These are phyloP conservation scores for Chrysomallon squamiferum DNA, from an alignment of 1,140 invertebrate species.

Conservation along the genomic window DNA sequence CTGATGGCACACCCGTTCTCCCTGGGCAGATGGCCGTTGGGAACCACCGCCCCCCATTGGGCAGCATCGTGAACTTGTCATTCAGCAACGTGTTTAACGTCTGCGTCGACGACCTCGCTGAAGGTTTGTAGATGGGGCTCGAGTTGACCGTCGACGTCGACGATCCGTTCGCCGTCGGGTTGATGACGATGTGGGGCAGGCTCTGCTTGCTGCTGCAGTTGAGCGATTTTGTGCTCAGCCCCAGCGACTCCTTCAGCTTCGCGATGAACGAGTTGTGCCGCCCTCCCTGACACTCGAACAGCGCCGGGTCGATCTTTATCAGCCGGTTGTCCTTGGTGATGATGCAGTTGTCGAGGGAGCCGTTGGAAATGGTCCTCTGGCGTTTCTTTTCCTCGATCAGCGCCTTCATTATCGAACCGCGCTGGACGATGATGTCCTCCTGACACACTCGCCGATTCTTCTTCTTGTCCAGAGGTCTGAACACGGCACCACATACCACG, in stretches of 20 bases:
- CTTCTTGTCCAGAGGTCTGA: constrained; percentile 71
- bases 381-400: constrained; percentile 61
- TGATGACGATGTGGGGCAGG: constrained; percentile 32
- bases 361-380: constrained; percentile 61
- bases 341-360: constrained; percentile 60
- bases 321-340: constrained; percentile 61
- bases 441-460: constrained; percentile 24
- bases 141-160: background rate
- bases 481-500: constrained; percentile 78
- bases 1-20: background rate
- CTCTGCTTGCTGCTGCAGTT: constrained; percentile 47
- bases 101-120: constrained; percentile 6
- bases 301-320: constrained; percentile 52
- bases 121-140: constrained; percentile 22
- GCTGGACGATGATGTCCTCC: constrained; percentile 30
- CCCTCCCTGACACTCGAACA: constrained; percentile 36
- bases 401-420: constrained; percentile 56
- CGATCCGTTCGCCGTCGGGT: constrained; percentile 24
- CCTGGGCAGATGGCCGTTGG: background rate
- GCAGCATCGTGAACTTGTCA: constrained; percentile 6
- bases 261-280: constrained; percentile 47
- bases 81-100: background rate
- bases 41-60: background rate
- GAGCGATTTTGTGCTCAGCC: constrained; percentile 48
- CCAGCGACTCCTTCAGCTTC: constrained; percentile 48